These are phyloP conservation scores for Otus sunia DNA, from an alignment of 2,113 vertebrate genomes.

Conservation along the genomic window DNA sequence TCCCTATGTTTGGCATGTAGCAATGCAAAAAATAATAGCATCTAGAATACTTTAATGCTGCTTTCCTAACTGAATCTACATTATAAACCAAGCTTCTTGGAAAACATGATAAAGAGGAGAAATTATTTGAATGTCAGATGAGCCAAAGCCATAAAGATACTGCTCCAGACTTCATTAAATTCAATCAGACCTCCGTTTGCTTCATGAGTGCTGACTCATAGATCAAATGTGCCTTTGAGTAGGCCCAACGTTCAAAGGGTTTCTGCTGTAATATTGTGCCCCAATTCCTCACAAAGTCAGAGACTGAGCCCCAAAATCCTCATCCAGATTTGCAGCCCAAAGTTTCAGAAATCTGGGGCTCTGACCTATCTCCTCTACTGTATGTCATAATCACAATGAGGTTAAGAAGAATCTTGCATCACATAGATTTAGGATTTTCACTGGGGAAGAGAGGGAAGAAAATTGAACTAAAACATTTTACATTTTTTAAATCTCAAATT, in stretches of 20 bases:
- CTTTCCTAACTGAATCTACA: not conserved
- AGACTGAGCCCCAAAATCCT: not conserved
- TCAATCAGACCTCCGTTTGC: not conserved
- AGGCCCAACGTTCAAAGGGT: not conserved
- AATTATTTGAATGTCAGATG: not conserved
- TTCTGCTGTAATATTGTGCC: not conserved
- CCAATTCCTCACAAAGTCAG: not conserved
- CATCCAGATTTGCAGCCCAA: not conserved
- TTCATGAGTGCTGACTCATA: not conserved
- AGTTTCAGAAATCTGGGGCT: not conserved
- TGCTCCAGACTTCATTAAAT: conserved; percentile 37
- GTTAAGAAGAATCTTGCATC: not conserved
- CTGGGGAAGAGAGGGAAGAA: not conserved
- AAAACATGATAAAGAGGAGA: not conserved
- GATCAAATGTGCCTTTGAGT: not conserved
- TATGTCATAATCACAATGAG: too few species aligned
- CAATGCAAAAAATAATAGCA: not conserved
- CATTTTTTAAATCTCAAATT: not conserved
- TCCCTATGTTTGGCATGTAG: not conserved
- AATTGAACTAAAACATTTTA: not conserved
- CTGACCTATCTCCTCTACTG: not conserved
- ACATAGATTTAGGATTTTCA: not conserved
- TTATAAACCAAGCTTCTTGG: not conserved
- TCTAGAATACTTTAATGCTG: not conserved
- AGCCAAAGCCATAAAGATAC: conserved; percentile 13